Evolutionary conservation across 1,140 invertebrate species (phyloP).

Genomic region (Adelges cooleyi): DNA sequence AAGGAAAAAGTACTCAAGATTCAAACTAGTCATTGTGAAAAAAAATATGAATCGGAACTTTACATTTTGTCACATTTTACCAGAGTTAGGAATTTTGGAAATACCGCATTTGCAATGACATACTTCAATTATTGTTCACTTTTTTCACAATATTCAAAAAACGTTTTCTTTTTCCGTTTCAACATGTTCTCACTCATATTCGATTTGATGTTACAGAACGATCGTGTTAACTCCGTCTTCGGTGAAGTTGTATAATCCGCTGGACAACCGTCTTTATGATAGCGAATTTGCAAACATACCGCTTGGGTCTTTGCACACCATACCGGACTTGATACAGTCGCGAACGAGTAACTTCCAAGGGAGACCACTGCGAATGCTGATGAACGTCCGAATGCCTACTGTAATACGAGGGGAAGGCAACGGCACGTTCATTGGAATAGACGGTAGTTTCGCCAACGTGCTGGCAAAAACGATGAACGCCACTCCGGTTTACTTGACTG

Average conservation of each 20-base stretch:
- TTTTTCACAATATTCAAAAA: no score
- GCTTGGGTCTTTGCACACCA: not conserved
- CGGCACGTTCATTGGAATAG: constrained; percentile 27
- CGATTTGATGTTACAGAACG: not conserved
- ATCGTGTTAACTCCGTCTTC: not conserved
- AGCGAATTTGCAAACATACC: not conserved
- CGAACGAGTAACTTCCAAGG: constrained; percentile 34
- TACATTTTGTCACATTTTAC: no score
- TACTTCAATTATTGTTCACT: no score
- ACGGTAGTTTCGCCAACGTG: constrained; percentile 37
- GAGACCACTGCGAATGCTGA: constrained; percentile 35
- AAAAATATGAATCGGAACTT: no score
- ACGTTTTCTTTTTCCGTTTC: no score
- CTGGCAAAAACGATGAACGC: constrained; percentile 38
- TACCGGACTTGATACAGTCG: not conserved
- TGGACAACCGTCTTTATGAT: not conserved
- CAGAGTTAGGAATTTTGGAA: no score
- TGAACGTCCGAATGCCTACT: constrained; percentile 36
- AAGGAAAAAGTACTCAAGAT: no score
- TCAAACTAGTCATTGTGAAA: no score
- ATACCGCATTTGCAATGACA: no score
- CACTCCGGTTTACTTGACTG: constrained; percentile 24
- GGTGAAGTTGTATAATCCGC: not conserved
- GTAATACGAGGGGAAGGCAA: constrained; percentile 23
- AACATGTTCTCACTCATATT: no score